A percentile compares a stretch with the other conserved stretches of the same genome.
Evolutionary conservation across 2,888 invertebrate species (phyloP).

Genomic region (Drosophila flavopinicola): DNA sequence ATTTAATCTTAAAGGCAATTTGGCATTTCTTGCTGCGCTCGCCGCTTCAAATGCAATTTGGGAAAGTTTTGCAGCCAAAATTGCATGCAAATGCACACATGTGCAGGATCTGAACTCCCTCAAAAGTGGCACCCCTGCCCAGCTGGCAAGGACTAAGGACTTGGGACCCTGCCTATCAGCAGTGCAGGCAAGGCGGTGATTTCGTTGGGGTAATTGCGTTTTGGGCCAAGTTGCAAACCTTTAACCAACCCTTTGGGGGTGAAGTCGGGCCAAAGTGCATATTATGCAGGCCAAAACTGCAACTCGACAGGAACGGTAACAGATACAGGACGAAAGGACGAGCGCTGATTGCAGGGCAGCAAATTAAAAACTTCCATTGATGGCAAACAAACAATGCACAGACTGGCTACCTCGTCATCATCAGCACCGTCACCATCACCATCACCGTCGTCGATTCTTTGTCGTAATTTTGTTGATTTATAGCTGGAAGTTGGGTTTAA

Average conservation of each 20-base stretch:
- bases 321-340: slow-evolving; percentile 10
- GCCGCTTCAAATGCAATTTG: slow-evolving; percentile 62
- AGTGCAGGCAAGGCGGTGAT: slow-evolving; percentile 36
- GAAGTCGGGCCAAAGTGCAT: slow-evolving; percentile 63
- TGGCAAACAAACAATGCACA: slow-evolving; percentile 70
- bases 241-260: slow-evolving; percentile 50
- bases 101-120: slow-evolving; percentile 35
- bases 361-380: slow-evolving; percentile 76
- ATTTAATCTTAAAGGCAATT: slow-evolving; percentile 76
- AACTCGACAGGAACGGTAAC: slow-evolving; percentile 33
- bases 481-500: slow-evolving; percentile 20
- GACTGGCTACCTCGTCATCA: slow-evolving; percentile 31
- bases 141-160: slow-evolving; percentile 19
- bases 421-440: slow-evolving; percentile 12
- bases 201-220: slow-evolving; percentile 72
- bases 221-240: slow-evolving; percentile 44
- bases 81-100: slow-evolving; percentile 71
- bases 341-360: slow-evolving; percentile 47
- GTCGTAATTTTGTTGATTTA: slow-evolving; percentile 65
- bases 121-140: slow-evolving; percentile 6
- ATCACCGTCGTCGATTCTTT: slow-evolving; percentile 56
- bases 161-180: slow-evolving; percentile 32
- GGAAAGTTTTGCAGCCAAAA: slow-evolving; percentile 66
- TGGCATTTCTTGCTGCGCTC: slow-evolving; percentile 52
- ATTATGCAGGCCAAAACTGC: slow-evolving; percentile 77